A percentile compares a stretch with the other conserved stretches of the same genome.
These are phyloP conservation scores for Oryzaephilus surinamensis DNA, from an alignment of 1,140 invertebrate genomes.

Conservation along the genomic window DNA sequence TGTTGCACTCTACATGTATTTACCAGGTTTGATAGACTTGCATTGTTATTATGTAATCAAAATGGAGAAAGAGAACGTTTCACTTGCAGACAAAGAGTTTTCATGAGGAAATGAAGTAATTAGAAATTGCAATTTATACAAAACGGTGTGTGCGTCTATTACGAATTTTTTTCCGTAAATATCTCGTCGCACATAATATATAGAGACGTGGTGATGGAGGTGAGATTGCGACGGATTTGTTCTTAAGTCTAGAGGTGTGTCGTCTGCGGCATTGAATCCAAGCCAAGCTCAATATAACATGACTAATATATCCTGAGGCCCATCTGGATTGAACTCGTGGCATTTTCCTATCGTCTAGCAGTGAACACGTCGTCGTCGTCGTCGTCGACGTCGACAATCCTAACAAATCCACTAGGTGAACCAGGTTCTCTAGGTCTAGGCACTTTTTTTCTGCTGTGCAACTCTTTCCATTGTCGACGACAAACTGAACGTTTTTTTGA, in stretches of 20 bases:
- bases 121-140: neutral
- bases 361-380: conserved; percentile 3
- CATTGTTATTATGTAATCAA: no score
- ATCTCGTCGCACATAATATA: neutral
- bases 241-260: conserved; percentile 25
- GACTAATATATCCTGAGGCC: conserved; percentile 34
- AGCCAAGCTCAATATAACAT: conserved; percentile 32
- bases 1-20: no score
- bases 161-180: no score
- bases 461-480: no score
- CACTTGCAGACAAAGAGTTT: no score
- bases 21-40: no score
- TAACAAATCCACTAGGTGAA: no score
- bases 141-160: neutral
- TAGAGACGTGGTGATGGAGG: neutral
- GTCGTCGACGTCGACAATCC: neutral
- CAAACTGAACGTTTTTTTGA: no score
- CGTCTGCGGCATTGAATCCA: conserved; percentile 30
- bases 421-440: no score
- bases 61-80: no score
- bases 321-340: conserved; percentile 30
- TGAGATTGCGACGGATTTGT: neutral
- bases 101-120: no score
- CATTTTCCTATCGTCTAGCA: conserved; percentile 21
- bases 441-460: no score